Conservation (phyloP, 2,113 vertebrate genomes). For the Prolemur simus region DNA sequence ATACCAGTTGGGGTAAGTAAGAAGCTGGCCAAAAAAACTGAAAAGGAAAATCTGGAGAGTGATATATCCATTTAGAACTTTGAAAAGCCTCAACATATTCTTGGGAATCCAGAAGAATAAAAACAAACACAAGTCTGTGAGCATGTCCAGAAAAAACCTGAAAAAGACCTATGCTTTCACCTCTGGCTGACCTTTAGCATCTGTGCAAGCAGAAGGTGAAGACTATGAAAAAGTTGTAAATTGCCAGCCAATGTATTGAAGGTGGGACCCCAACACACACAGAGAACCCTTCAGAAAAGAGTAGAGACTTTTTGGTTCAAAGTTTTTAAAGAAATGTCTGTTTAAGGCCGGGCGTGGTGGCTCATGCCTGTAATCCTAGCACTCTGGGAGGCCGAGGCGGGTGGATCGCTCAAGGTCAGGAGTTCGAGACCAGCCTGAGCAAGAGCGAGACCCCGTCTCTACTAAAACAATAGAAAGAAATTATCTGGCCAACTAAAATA, state of each 20-base stretch:
- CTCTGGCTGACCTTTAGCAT: neutral
- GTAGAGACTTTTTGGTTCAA: neutral
- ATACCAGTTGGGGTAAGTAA: neutral
- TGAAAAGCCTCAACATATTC: neutral
- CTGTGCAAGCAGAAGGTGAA: neutral
- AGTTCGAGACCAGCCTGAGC: no score
- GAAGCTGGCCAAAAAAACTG: neutral
- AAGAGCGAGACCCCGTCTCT: no score
- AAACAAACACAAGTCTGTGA: neutral
- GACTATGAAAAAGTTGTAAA: neutral
- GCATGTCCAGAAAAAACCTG: neutral
- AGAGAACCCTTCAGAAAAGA: neutral
- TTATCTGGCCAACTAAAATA: no score
- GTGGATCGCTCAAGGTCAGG: no score
- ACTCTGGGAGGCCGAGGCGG: no score
- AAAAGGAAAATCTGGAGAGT: neutral
- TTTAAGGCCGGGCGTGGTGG: no score
- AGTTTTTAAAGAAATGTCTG: neutral
- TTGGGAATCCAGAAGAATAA: neutral
- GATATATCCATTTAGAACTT: neutral
- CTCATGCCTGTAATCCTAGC: no score
- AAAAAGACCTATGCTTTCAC: neutral
- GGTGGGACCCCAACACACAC: neutral
- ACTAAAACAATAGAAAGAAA: no score
- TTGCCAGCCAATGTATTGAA: neutral